A percentile compares a stretch with the other conserved stretches of the same genome.
phyloP scores from a whole-genome alignment of 2,113 vertebrate genomes.

The Oreochromis spilurus region DNA sequence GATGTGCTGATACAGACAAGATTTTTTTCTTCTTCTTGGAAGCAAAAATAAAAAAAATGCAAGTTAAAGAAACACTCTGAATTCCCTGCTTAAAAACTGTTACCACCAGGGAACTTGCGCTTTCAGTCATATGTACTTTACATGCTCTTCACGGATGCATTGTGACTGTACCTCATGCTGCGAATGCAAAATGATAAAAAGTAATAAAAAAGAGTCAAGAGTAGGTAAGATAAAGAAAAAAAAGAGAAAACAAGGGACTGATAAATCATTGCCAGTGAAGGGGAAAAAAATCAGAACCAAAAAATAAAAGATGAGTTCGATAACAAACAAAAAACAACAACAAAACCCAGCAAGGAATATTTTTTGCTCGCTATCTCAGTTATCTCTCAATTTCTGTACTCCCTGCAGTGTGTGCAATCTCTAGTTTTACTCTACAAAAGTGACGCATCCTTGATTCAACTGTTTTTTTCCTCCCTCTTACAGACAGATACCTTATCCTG shows the following conservation, averaged over 20 bases:
- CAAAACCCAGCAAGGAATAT: not conserved
- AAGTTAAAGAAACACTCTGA: not conserved
- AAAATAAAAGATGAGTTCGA: not conserved
- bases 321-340: not conserved
- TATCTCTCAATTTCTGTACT: not conserved
- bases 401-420: not conserved
- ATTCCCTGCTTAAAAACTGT: not conserved
- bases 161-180: not conserved
- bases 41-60: not conserved
- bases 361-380: not conserved
- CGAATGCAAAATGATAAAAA: not conserved
- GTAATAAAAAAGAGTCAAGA: not conserved
- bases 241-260: not conserved
- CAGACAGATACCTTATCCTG: not conserved
- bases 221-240: not conserved
- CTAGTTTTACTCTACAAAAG: not conserved
- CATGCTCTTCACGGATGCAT: not conserved
- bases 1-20: constrained; percentile 65
- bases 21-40: constrained; percentile 28
- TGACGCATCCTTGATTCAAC: not conserved
- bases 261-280: not conserved
- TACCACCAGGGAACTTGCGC: not conserved
- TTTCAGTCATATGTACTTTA: not conserved
- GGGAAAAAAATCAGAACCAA: not conserved
- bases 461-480: not conserved